phyloP scores from a whole-genome alignment of 92 coral and sea anemone genomes.

The Bergia puertoricense region DNA sequence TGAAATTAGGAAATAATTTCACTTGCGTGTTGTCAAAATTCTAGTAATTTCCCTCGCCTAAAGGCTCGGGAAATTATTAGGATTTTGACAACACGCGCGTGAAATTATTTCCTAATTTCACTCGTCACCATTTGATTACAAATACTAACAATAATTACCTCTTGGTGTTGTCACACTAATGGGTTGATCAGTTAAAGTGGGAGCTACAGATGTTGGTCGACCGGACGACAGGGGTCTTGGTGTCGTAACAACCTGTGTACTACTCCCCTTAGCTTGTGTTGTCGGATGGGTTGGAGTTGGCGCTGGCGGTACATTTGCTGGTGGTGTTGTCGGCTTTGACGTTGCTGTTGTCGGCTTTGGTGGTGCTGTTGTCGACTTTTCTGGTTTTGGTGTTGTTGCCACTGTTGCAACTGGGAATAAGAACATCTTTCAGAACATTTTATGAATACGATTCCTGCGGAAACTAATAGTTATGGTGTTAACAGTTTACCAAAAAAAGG shows the following conservation, averaged over 20 bases:
- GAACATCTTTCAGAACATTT: background rate
- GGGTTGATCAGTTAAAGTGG: constrained; percentile 8
- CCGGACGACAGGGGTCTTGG: background rate
- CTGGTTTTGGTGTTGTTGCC: no score
- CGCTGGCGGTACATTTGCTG: background rate
- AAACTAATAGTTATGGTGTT: background rate
- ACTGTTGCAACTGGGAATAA: no score
- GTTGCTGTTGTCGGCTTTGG: background rate
- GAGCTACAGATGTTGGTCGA: background rate
- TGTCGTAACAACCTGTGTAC: background rate
- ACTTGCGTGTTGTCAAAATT: no score
- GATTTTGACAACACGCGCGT: no score
- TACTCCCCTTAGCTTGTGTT: background rate
- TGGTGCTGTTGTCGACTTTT: background rate
- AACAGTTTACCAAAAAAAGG: no score
- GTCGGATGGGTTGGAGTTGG: background rate
- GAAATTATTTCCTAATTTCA: no score
- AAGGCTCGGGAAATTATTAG: no score
- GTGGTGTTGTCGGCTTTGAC: constrained; percentile 11
- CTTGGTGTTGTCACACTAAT: background rate
- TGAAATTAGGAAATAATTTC: no score
- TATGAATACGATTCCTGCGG: background rate
- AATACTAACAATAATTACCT: background rate
- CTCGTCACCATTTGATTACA: no score
- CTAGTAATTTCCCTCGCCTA: no score